Percentiles rank a stretch among this genome's conserved stretches.
Evolutionary conservation across 2,113 vertebrate genomes (phyloP).

Genomic region (Cyphotilapia sp.): DNA sequence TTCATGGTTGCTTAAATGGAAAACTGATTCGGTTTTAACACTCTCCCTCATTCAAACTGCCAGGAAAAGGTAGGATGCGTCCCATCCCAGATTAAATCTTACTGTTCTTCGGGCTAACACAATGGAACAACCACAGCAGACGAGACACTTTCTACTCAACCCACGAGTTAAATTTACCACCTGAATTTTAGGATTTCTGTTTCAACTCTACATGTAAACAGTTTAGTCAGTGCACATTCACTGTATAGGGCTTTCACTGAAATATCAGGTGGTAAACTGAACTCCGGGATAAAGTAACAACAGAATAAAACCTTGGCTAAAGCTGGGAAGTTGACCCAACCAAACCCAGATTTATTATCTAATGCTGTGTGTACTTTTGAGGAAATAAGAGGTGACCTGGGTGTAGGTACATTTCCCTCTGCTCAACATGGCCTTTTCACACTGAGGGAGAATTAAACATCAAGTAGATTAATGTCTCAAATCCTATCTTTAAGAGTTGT

Average conservation of each 20-base stretch:
- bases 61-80: neutral
- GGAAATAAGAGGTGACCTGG: neutral
- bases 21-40: slow-evolving; percentile 15
- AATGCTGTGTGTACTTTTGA: neutral
- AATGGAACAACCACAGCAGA: slow-evolving; percentile 24
- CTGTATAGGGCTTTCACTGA: slow-evolving; percentile 21
- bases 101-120: slow-evolving; percentile 11
- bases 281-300: slow-evolving; percentile 14
- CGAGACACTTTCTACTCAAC: neutral
- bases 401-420: slow-evolving; percentile 38
- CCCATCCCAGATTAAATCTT: neutral
- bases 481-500: slow-evolving; percentile 48
- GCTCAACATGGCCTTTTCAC: neutral
- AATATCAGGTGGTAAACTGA: slow-evolving; percentile 41
- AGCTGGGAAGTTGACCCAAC: neutral
- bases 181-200: slow-evolving; percentile 8
- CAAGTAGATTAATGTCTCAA: slow-evolving; percentile 40
- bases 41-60: neutral
- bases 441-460: slow-evolving; percentile 25
- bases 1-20: slow-evolving; percentile 24
- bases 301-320: neutral
- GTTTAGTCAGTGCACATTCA: slow-evolving; percentile 52
- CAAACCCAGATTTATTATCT: neutral
- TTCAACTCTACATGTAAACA: slow-evolving; percentile 60
- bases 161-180: slow-evolving; percentile 25